Conservation (phyloP, 2,797 vertebrate genomes). For the Selene dorsalis region DNA sequence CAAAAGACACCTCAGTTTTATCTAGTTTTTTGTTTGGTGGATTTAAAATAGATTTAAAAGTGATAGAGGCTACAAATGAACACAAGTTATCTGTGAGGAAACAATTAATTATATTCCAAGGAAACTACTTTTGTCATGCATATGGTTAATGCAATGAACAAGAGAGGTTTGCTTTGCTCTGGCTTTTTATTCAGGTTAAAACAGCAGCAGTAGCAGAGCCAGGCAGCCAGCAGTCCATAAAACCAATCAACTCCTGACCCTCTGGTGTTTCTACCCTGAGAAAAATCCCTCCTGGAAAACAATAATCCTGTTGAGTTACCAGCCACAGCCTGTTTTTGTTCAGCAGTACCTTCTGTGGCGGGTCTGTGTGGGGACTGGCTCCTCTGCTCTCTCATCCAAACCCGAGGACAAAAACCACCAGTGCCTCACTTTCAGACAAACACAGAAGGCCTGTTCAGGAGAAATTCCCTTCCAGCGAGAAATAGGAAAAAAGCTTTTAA, state of each 20-base stretch:
- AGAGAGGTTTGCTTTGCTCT: background rate
- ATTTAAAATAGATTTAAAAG: background rate
- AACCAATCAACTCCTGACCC: slow-evolving; percentile 17
- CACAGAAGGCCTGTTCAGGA: slow-evolving; percentile 5
- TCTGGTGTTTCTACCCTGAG: background rate
- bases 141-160: background rate
- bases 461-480: slow-evolving; percentile 46
- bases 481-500: slow-evolving; percentile 49
- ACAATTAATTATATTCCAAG: background rate
- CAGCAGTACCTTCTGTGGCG: slow-evolving; percentile 37
- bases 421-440: slow-evolving; percentile 8
- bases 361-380: slow-evolving; percentile 23
- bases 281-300: background rate
- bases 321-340: background rate
- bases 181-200: slow-evolving; percentile 12
- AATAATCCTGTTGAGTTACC: slow-evolving; percentile 4
- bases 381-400: slow-evolving; percentile 60
- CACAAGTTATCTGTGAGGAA: background rate
- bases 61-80: background rate
- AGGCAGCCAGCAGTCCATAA: slow-evolving; percentile 9
- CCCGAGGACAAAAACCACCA: slow-evolving; percentile 19
- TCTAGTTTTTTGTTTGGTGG: background rate
- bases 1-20: background rate
- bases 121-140: background rate
- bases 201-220: slow-evolving; percentile 5